Evolutionary conservation across 2,888 invertebrate genomes (phyloP), one percentile per base, ranked within the genome.

Genomic region (Megamerina dolium): DNA sequence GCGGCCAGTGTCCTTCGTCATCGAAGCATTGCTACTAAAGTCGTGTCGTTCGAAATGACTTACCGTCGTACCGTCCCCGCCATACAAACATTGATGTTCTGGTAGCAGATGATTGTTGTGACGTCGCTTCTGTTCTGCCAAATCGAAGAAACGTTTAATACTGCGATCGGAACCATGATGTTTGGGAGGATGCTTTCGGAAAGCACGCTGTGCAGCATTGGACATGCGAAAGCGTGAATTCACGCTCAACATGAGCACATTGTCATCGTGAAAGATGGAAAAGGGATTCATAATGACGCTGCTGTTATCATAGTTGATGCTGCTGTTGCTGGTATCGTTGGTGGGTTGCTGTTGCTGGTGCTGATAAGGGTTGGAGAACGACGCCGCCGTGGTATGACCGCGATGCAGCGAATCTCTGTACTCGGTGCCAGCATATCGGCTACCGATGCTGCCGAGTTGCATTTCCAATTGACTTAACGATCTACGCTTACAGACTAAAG

Each of bases 201-300:
- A 45, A 16, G 42, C n/a, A 8, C 41, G 48, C 41, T 42, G 36
- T 45, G 32, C 29, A 2, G 55, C 51, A 20, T 43, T 59, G 2
- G 50, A 54, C 30, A 52, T 53, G 9, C 65, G 54, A 17, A 61
- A 49, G 1, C 63, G 56, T 2, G 61, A 55, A 35, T 63, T 63
- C 1, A 63, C 61, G 32, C 56, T 60, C 1, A 64, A 48, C 3
- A 62, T 63, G 12, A 65, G 54, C 2, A 45, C 37, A 18, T 51
- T 50, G 29, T 52, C 51, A 23, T 70, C 70, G 43, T 67, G 66
- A 30, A 64, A 67, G 23, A 65, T 68, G 34, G 68, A 68, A 49
- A 70, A 70, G 19, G 70, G 70, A 54, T 70, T 70, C 9, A 70
- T 68, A 23, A 70, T 70, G 19, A 70, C 69, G 43, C 66, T 69